Evolutionary conservation across 2,797 vertebrate genomes (phyloP), one percentile per base, ranked within the genome.

Genomic region (Gymnocypris eckloni): DNA sequence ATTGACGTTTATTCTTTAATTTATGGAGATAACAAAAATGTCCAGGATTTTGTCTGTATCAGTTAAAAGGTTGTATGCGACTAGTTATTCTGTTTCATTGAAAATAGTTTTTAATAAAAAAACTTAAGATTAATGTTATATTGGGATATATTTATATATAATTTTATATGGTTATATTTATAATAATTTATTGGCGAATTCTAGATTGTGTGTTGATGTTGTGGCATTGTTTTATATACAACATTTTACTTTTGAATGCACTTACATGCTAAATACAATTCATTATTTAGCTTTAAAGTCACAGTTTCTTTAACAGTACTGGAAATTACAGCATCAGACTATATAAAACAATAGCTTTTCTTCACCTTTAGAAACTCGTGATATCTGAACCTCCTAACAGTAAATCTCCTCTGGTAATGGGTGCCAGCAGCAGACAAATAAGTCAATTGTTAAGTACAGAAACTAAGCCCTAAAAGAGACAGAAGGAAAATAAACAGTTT

Each of bases 361-460:
- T 33, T 37, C 6, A 67, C 28, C 64, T 67, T 66, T 8, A 13
- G 13, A 33, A 66, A 66, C 13, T 33, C 1, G 2, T 67, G 15
- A 18, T 67, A 67, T 37, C 64, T 1, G 3, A 67, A 37, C 15
- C 64, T 33, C 61, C 25, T 16, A 33, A 33, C 59, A 85, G 28
- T 37, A 86, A 64, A 64, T 52, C 37, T 9, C 45, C 50, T 64
- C 13, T 78, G 72, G 13, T 37, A 33, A 84, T 50, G 56, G 48
- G 22, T 77, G 56, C 39, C 67, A 59, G 28, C 28, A 70, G 33
- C 20, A 72, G 52, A 83, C 12, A 41, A 87, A 59, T 52, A 70
- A 12, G 25, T 59, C 45, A 83, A 86, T 66, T 78, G 67, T 81
- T 82, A 69, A 69, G 25, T 37, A 85, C 50, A 76, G 67, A 86